Evolutionary conservation across 1,140 invertebrate species (phyloP), one percentile per base, ranked within the genome.

Genomic region (Yoshiicerus persimilis): DNA sequence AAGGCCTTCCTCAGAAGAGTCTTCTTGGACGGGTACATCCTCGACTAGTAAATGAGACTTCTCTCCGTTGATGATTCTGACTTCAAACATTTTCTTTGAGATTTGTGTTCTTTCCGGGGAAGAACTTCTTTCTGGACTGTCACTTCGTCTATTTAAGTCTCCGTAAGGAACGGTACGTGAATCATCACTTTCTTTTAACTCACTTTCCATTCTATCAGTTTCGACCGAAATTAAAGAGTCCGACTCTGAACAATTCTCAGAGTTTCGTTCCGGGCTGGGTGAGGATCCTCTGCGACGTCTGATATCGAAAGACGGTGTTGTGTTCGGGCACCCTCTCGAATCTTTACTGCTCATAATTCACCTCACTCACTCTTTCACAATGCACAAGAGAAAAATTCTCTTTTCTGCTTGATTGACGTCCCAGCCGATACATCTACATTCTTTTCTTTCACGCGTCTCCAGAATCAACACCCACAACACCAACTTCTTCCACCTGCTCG

Each of bases 41-140:
- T 90, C 89, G 5, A 88, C 41, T 20, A 91, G 84, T 16, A 91
- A 41, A 62, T 90, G 89, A 34, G 87, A 88, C 77, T 91, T 90
- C 64, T 90, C 91, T 34, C 89, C 91, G 83, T 87, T 86, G 25
- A 87, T 47, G 23, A 89, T 41, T 39, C 80, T 56, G 87, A 89
- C 88, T 77, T 90, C 89, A 23, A 39, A 89, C 20, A 86, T 85
- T 34, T 77, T 77, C 32, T 88, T 70, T 2, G 70, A 87, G n/a
- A 75, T 84, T 27, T 39, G 75, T 5, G 87, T 75, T 4, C 41
- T 36, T 20, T 34, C 41, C 5, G 87, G 87, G 10, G 87, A 84
- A 41, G 5, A 25, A 13, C 62, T 56, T n/a, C 77, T 11, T 0
- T 47, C 62, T 0, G 87, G 47, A 66, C 27, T 80, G 20, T 88